Percentiles rank a stretch among this genome's conserved stretches.
Conservation (phyloP, 2,888 invertebrate genomes). For the Stenoptilia bipunctidactyla region DNA sequence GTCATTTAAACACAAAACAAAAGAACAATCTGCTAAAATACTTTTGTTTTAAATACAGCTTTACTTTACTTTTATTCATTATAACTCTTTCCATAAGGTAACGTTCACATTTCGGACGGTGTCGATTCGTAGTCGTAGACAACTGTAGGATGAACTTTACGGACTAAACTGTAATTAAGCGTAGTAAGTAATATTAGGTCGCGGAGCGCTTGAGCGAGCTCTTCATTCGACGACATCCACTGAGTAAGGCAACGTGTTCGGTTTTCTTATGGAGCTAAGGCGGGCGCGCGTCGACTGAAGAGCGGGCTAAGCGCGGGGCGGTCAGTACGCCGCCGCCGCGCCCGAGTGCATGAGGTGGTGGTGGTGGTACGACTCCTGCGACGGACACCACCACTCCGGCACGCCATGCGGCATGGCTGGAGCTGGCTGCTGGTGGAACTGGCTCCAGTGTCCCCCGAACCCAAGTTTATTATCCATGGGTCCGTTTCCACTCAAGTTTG, state of each 20-base stretch:
- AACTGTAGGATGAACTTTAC: neutral
- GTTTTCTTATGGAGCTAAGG: too few species aligned
- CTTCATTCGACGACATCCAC: constrained; percentile 49
- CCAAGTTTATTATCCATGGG: constrained; percentile 59
- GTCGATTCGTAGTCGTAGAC: neutral
- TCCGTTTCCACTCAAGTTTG: constrained; percentile 75
- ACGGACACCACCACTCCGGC: constrained; percentile 64
- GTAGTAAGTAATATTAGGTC: constrained; percentile 41
- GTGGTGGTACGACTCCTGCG: constrained; percentile 63
- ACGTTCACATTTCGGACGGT: neutral
- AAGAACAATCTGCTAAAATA: constrained; percentile 20
- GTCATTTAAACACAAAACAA: constrained; percentile 32
- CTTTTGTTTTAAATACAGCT: constrained; percentile 22
- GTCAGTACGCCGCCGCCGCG: constrained; percentile 83
- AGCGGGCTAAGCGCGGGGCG: constrained; percentile 69
- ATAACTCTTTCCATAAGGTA: neutral
- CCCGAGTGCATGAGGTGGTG: constrained; percentile 76
- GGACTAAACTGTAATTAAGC: constrained; percentile 35
- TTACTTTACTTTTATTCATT: neutral
- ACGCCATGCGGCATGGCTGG: constrained; percentile 73
- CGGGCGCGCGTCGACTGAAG: constrained; percentile 47
- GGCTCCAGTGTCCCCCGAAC: constrained; percentile 81
- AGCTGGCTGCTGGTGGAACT: constrained; percentile 78
- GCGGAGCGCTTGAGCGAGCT: constrained; percentile 45
- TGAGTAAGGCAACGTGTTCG: neutral